These are phyloP conservation scores for Pseudochaenichthys georgianus DNA, from an alignment of 2,797 vertebrate species.

Conservation along the genomic window DNA sequence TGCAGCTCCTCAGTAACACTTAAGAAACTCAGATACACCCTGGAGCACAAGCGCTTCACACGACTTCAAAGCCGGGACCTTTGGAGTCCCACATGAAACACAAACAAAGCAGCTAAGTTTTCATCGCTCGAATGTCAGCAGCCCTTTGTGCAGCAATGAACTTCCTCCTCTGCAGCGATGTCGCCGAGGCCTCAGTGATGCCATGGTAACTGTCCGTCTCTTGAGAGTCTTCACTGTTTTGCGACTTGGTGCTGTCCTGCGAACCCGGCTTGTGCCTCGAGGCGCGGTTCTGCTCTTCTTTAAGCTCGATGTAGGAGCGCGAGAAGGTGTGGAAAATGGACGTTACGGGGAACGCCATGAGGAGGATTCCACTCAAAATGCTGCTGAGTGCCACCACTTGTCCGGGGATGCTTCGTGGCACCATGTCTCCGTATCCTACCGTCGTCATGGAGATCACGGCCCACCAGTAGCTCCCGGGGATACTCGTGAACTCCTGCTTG, in stretches of 20 bases:
- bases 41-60: conserved; percentile 36
- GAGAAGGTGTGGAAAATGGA: conserved; percentile 99
- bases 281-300: conserved; percentile 90
- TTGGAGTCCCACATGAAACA: conserved; percentile 35
- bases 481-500: conserved; percentile 96
- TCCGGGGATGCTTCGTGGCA: conserved; percentile 95
- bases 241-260: conserved; percentile 85
- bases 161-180: conserved; percentile 69
- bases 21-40: conserved; percentile 39
- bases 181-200: conserved; percentile 58
- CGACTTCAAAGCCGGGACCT: conserved; percentile 54
- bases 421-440: conserved; percentile 98
- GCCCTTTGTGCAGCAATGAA: conserved; percentile 73
- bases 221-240: conserved; percentile 82
- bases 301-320: conserved; percentile 94
- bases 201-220: conserved; percentile 73
- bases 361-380: conserved; percentile 96
- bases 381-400: conserved; percentile 97
- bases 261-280: conserved; percentile 84
- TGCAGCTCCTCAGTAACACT: conserved; percentile 37
- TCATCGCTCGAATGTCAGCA: conserved; percentile 63
- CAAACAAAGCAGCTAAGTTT: conserved; percentile 52
- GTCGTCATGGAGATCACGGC: conserved; percentile 99
- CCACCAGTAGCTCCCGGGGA: conserved; percentile 98
- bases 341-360: conserved; percentile 97